Evolutionary conservation across 1,140 invertebrate genomes (phyloP).

Genomic region (Papilio xuthus): DNA sequence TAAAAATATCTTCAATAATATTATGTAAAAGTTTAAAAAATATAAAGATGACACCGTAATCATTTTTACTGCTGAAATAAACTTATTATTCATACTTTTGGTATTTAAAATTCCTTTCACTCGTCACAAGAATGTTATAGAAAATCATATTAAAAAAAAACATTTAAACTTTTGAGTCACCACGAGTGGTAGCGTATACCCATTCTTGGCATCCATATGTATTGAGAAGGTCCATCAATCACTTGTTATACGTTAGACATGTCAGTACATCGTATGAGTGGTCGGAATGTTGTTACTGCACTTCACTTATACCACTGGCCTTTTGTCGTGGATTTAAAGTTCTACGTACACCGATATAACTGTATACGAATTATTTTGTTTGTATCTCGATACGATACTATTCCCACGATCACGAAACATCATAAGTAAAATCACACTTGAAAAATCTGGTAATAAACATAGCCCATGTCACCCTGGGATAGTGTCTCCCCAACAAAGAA

Average conservation of each 20-base stretch:
- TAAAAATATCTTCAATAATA: too few relatives aligned
- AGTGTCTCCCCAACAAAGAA: too few relatives aligned
- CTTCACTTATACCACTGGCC: neutral
- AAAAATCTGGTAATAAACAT: neutral
- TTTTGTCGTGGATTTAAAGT: neutral
- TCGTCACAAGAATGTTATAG: neutral
- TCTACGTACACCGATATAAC: neutral
- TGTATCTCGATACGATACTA: neutral
- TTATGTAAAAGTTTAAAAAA: too few relatives aligned
- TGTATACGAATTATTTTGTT: neutral
- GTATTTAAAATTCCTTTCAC: neutral
- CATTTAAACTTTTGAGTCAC: neutral
- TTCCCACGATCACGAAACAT: too few relatives aligned
- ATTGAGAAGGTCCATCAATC: neutral
- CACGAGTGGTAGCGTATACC: neutral
- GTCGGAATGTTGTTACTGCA: constrained; percentile 1
- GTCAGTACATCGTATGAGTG: neutral
- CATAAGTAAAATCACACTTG: neutral
- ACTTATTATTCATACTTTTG: neutral
- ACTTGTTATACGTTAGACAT: neutral
- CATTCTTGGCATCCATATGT: neutral
- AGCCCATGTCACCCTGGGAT: too few relatives aligned
- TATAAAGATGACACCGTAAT: neutral
- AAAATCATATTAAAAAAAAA: neutral
- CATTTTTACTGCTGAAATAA: neutral